Percentiles rank a stretch among this genome's conserved stretches.
Conservation (phyloP, 2,113 vertebrate genomes). For the Pheucticus melanocephalus region DNA sequence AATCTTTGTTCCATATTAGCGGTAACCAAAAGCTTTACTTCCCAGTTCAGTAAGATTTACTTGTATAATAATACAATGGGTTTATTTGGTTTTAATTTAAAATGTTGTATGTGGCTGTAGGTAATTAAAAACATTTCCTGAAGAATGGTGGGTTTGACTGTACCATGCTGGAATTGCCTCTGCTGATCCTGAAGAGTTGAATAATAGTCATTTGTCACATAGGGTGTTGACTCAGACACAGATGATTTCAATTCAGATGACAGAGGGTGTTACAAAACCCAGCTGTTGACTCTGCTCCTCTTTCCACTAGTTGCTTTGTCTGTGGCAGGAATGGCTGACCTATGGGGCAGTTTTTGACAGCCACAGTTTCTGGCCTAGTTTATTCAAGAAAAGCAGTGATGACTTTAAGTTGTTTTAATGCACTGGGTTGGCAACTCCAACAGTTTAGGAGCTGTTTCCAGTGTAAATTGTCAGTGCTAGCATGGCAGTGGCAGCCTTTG, state of each 20-base stretch:
- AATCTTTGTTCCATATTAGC: background rate
- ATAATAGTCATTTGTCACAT: background rate
- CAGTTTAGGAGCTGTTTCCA: background rate
- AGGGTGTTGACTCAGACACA: background rate
- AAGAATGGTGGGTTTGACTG: background rate
- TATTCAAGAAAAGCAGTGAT: background rate
- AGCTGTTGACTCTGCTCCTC: background rate
- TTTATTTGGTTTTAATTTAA: background rate
- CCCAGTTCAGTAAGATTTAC: background rate
- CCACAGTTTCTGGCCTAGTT: background rate
- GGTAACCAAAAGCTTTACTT: background rate
- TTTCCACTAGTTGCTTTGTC: background rate
- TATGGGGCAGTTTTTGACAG: background rate
- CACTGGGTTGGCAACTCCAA: background rate
- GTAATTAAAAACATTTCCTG: background rate
- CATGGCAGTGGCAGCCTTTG: background rate
- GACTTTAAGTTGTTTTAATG: background rate
- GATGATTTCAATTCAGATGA: slow-evolving; percentile 4
- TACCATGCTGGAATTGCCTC: background rate
- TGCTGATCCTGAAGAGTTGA: background rate
- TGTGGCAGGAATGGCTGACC: background rate
- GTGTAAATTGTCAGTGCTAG: background rate
- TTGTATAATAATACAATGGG: background rate
- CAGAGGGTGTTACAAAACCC: slow-evolving; percentile 1
- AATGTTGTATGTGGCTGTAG: background rate